These are phyloP conservation scores for Drosophila vallismaia DNA, from an alignment of 2,888 invertebrate species.

Conservation along the genomic window DNA sequence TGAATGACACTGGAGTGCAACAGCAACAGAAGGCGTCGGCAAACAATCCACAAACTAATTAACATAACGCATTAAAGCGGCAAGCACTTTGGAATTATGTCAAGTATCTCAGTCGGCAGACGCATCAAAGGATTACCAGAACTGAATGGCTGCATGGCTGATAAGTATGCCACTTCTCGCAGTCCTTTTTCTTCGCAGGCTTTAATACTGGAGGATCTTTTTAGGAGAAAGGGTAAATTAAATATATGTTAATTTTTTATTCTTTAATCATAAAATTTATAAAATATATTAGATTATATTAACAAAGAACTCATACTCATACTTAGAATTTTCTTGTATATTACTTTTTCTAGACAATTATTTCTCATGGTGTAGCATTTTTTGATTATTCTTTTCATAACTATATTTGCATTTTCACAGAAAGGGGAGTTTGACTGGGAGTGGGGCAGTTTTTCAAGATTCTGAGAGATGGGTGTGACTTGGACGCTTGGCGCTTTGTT, in stretches of 20 bases:
- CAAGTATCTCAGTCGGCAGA: slow-evolving; percentile 60
- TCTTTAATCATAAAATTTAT: too few relatives aligned
- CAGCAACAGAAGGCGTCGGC: slow-evolving; percentile 44
- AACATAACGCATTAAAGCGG: slow-evolving; percentile 73
- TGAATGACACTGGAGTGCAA: slow-evolving; percentile 49
- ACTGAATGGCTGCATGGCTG: slow-evolving; percentile 34
- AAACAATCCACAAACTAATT: slow-evolving; percentile 65
- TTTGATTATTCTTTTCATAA: slow-evolving; percentile 20
- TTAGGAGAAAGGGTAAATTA: neutral
- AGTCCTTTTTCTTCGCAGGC: neutral
- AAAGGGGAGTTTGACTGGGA: neutral
- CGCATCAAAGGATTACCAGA: slow-evolving; percentile 68
- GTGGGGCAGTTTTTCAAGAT: slow-evolving; percentile 1
- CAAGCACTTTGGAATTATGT: slow-evolving; percentile 73
- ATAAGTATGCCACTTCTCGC: slow-evolving; percentile 32
- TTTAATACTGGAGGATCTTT: slow-evolving; percentile 2
- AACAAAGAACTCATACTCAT: too few relatives aligned
- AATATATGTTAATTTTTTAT: neutral
- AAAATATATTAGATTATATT: too few relatives aligned
- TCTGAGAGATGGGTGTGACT: slow-evolving; percentile 22
- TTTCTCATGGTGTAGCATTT: neutral
- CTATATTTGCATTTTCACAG: slow-evolving; percentile 51
- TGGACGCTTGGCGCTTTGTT: slow-evolving; percentile 44
- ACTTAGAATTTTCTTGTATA: too few relatives aligned
- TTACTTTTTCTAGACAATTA: too few relatives aligned